Base-by-base conservation (phyloP, 2,888 invertebrate species). In the Caenorhabditis becei region DNA sequence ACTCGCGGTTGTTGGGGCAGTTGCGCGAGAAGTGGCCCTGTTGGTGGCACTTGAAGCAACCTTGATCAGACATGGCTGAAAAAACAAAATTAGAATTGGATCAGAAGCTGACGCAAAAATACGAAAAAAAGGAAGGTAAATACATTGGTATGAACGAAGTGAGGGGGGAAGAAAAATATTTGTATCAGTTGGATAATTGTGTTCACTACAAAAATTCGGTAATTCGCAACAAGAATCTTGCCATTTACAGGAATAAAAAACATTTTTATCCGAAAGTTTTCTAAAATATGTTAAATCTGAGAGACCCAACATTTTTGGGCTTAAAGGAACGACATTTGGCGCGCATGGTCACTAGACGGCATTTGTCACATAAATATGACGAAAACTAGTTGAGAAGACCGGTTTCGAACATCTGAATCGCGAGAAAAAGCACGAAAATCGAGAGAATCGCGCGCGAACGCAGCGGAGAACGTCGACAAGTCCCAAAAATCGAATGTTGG, bases 41-140 rank as follows among this genome's bases (percentile, higher is more conserved):
- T 82, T 88, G 81, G 77, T 88, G 85, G 85, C 89, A 89, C 78
- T 84, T 85, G 82, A 83, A 89, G 84, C 89, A 89, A 71, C 83
- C 85, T 74, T 66, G 71, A 53, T 86, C 83, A 14, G 84, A 83
- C 84, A 84, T 83, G 32, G n/a, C 66, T 67, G 75, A 41, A 77
- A 75, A 56, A 65, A 32, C 41, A n/a, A 28, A 16, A 26, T 10
- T 16, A 32, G 10, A 51, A 24, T 35, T 44, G 47, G 18, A 58
- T n/a, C n/a, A n/a, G 5, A 18, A 63, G 18, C 16, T 14, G 23
- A 28, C 35, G 53, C 20, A 47, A 18, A 24, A 37, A 16, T 7
- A 47, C 47, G 28, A 16, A 32, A 26, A 5, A 26, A 47, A 4
- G 11, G 18, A 47, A 32, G 16, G 37, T 8, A 1, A 7, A 26